Evolutionary conservation across 2,113 vertebrate genomes (phyloP).

Genomic region (Scolopax mira): DNA sequence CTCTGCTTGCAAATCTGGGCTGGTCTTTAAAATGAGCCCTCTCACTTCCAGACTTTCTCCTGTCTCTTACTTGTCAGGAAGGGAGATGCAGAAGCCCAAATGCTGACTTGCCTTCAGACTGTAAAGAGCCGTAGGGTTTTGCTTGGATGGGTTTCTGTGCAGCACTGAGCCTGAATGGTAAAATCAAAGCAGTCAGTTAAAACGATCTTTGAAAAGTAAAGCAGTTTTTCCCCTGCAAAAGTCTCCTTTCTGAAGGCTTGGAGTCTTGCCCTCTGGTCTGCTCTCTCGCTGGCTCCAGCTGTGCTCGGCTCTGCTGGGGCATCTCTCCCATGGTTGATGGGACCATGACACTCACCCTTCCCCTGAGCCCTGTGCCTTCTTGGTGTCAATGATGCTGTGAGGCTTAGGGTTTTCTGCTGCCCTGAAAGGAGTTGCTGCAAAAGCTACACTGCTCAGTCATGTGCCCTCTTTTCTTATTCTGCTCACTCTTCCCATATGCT

Average conservation of each 20-base stretch:
- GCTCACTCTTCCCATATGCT: not conserved
- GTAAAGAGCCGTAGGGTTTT: not conserved
- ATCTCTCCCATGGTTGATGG: not conserved
- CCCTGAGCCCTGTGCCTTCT: not conserved
- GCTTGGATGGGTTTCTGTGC: slow-evolving; percentile 31
- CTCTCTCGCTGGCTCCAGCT: rapidly evolving
- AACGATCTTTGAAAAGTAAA: not conserved
- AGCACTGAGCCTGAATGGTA: not conserved
- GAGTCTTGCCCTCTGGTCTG: not conserved
- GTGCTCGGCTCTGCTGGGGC: not conserved
- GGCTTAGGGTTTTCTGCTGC: not conserved
- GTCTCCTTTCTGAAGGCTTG: not conserved
- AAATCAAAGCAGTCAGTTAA: not conserved
- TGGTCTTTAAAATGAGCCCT: slow-evolving; percentile 14
- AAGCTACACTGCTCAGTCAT: not conserved
- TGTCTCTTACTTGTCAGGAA: not conserved
- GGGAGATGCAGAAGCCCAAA: not conserved
- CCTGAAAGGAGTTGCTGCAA: not conserved
- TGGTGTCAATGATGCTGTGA: not conserved
- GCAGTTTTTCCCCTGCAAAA: not conserved
- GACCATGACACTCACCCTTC: not conserved
- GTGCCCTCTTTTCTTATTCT: not conserved
- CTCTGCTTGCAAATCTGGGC: not conserved
- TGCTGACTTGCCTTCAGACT: not conserved
- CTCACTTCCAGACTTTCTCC: not conserved